Base-by-base conservation (phyloP, 2,797 vertebrate genomes). In the Diplodus sargus region DNA sequence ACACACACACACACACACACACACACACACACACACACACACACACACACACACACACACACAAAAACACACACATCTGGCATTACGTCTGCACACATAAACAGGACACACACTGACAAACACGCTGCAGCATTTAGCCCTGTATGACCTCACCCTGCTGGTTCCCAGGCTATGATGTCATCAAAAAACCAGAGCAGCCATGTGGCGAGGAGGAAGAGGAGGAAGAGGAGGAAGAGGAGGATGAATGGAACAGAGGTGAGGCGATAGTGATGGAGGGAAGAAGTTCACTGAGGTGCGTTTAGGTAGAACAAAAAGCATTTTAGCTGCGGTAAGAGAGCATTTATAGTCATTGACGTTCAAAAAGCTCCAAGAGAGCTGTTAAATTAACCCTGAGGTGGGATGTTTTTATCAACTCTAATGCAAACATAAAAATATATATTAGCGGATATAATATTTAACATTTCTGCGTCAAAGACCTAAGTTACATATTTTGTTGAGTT, bases 81-180 rank as follows among this genome's bases (percentile, higher is more conserved):
- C 80, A 85, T 82, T 74, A 90, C 81, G 23, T 84, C 70, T 81
- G 72, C 65, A 79, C 54, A 73, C 81, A 86, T 74, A 86, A 86
- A 90, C 88, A 87, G 73, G 75, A 83, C 79, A 74, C 78, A 83
- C 75, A 84, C 83, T 70, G 70, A 83, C 74, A 88, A 73, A 86
- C 80, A 89, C 78, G 51, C 82, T 62, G 77, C 82, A 77, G 66
- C 34, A 47, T 70, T 84, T 76, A 79, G 84, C 80, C 89, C 66
- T 1, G 51, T 4, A 82, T 91, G 90, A 91, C 84, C 89, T 90
- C 90, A 90, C 63, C 66, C 85, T 47, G 78, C 79, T 61, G 79
- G 68, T 81, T 87, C 84, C 70, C 79, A 75, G 70, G 81, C 75
- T 66, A 59, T 90, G 87, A 86, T 78, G 87, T 91, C 90, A 91